These are phyloP conservation scores for Benthosema pterotum DNA, from an alignment of 2,797 vertebrate species.

Conservation along the genomic window DNA sequence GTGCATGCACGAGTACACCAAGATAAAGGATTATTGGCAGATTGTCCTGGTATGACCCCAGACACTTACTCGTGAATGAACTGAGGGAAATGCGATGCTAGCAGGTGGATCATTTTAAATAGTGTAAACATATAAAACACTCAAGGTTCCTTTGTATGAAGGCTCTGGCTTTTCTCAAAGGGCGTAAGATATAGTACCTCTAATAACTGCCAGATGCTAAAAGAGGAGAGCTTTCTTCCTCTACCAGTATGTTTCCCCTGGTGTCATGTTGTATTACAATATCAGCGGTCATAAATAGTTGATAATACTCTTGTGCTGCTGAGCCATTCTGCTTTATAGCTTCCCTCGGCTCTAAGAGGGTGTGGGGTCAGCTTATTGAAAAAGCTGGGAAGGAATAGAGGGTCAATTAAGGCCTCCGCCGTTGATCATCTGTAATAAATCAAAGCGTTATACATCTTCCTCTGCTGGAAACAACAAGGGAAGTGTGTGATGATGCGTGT, in stretches of 20 bases:
- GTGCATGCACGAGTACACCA: constrained; percentile 11
- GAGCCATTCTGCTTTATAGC: constrained; percentile 17
- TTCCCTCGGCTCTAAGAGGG: constrained; percentile 21
- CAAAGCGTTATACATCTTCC: constrained; percentile 19
- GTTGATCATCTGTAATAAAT: constrained; percentile 1
- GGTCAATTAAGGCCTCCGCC: constrained; percentile 19
- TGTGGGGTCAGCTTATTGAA: constrained; percentile 35
- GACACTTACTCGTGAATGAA: constrained; percentile 8
- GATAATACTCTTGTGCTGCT: constrained; percentile 14
- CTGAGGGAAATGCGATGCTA: constrained; percentile 23
- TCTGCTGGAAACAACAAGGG: constrained; percentile 38
- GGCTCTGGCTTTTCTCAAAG: constrained; percentile 8
- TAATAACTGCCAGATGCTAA: constrained; percentile 23
- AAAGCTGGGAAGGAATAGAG: constrained; percentile 21
- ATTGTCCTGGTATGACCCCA: constrained; percentile 35
- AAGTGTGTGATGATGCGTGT: constrained; percentile 52
- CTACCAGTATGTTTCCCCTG: constrained; percentile 15
- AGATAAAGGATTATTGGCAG: neutral
- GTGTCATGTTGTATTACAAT: constrained; percentile 23
- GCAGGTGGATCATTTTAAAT: constrained; percentile 4
- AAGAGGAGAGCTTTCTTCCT: constrained; percentile 19
- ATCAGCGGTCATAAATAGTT: constrained; percentile 35
- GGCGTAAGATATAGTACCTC: constrained; percentile 13
- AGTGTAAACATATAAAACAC: constrained; percentile 13
- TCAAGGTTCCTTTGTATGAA: neutral